Conservation (phyloP, 2,888 invertebrate genomes). For the Urechis unicinctus region DNA sequence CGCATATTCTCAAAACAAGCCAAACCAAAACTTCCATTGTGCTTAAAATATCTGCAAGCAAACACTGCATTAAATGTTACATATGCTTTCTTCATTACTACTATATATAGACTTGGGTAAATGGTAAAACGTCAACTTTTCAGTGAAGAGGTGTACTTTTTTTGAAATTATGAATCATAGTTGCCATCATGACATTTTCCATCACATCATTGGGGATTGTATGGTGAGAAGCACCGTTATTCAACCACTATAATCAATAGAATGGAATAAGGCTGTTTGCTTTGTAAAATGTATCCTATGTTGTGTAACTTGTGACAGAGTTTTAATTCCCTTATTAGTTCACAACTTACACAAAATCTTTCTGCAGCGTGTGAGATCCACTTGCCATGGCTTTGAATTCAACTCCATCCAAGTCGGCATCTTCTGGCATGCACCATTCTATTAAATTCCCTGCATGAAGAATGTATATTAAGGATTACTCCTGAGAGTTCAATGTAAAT, state of each 20-base stretch:
- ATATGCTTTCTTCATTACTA: too few relatives aligned
- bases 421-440: slow-evolving; percentile 51
- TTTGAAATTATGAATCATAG: too few relatives aligned
- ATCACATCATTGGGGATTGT: too few relatives aligned
- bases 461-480: background rate
- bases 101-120: too few relatives aligned
- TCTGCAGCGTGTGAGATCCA: slow-evolving; percentile 49
- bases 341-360: slow-evolving; percentile 53
- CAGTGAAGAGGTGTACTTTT: too few relatives aligned
- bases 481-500: too few relatives aligned
- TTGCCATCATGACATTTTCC: too few relatives aligned
- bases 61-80: too few relatives aligned
- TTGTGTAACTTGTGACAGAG: background rate
- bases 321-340: too few relatives aligned
- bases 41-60: slow-evolving; percentile 47
- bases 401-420: slow-evolving; percentile 49
- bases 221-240: too few relatives aligned
- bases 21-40: slow-evolving; percentile 47
- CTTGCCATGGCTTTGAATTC: slow-evolving; percentile 53
- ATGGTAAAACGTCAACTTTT: too few relatives aligned
- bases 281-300: background rate
- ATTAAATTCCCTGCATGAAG: slow-evolving; percentile 47
- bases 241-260: background rate
- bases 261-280: background rate
- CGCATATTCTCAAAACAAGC: slow-evolving; percentile 52